These are phyloP conservation scores for Falco novaeseelandiae DNA, from an alignment of 2,797 vertebrate genomes.

Conservation along the genomic window DNA sequence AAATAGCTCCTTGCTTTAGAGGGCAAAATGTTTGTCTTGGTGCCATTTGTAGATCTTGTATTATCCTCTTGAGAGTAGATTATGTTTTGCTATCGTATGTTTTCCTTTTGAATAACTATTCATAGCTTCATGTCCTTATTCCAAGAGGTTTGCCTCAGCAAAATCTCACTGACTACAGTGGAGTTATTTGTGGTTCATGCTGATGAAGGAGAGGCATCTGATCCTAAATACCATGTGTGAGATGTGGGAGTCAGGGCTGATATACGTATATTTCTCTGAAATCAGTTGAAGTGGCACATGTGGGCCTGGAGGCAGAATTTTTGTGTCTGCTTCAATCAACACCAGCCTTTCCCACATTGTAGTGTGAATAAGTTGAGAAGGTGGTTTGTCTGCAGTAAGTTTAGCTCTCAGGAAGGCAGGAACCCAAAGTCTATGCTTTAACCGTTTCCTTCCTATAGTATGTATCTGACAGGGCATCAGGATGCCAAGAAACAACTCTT, in stretches of 20 bases:
- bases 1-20: background rate
- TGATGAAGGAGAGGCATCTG: background rate
- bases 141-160: background rate
- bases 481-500: background rate
- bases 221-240: background rate
- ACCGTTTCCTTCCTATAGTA: background rate
- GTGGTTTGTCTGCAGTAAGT: background rate
- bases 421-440: background rate
- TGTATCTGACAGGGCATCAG: background rate
- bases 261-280: background rate
- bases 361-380: background rate
- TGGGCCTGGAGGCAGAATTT: background rate
- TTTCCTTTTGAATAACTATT: constrained; percentile 19
- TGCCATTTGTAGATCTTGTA: background rate
- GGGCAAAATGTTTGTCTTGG: background rate
- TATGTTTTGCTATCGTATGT: background rate
- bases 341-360: background rate
- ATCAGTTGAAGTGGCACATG: background rate
- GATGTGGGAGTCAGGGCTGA: background rate
- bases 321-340: background rate
- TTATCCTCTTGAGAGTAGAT: background rate
- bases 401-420: background rate
- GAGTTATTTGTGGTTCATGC: background rate
- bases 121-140: background rate
- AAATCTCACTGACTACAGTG: background rate